Evolutionary conservation across 2,113 vertebrate species (phyloP).

Genomic region (Tragelaphus buxtoni): DNA sequence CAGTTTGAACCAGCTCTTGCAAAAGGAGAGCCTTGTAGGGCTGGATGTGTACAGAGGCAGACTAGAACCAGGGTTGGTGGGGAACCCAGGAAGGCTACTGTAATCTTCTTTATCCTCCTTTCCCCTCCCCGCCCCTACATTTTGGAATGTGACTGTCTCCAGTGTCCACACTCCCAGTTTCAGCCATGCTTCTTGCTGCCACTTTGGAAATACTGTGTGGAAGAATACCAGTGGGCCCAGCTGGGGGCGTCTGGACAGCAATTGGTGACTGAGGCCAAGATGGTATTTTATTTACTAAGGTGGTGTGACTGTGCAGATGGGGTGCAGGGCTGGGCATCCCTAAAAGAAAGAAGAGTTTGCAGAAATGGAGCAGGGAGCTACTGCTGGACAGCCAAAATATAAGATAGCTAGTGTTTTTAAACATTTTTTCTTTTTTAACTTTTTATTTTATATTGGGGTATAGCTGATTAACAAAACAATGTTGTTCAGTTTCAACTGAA

Average conservation of each 20-base stretch:
- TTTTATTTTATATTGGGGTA: neutral
- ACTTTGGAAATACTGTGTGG: neutral
- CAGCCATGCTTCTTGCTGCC: neutral
- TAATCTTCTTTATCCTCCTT: no score
- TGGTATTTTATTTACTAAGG: neutral
- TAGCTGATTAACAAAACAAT: neutral
- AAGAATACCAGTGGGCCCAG: neutral
- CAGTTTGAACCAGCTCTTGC: neutral
- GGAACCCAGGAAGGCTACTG: neutral
- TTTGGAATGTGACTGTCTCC: neutral
- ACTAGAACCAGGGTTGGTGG: neutral
- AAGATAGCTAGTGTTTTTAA: neutral
- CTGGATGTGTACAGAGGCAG: neutral
- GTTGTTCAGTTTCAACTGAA: neutral
- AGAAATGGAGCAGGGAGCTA: neutral
- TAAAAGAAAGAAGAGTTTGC: neutral
- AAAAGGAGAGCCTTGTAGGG: neutral
- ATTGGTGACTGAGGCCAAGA: neutral
- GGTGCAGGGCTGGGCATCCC: neutral
- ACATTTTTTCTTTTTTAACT: neutral
- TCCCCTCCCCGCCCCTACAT: accelerated
- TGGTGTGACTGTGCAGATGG: neutral
- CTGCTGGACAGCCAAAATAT: neutral
- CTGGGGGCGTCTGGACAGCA: neutral
- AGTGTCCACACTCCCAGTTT: neutral